Conservation (phyloP, 2,888 invertebrate genomes). For the Tiliacea citrago region DNA sequence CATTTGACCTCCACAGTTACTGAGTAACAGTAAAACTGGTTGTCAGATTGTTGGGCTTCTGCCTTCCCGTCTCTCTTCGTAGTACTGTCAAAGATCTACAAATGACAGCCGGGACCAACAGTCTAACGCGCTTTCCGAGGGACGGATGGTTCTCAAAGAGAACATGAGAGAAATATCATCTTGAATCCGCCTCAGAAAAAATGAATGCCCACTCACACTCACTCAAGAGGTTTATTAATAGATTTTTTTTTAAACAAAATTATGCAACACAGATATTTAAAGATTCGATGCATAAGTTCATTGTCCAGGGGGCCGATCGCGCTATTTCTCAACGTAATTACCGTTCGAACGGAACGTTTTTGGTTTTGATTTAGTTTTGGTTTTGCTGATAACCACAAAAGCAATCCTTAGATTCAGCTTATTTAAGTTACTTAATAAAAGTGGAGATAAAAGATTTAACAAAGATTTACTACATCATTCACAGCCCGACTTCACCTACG, state of each 20-base stretch:
- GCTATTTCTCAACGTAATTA: no score
- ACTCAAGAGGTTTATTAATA: constrained; percentile 24
- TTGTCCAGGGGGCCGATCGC: no score
- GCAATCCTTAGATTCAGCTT: no score
- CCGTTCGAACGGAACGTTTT: no score
- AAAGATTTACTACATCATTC: no score
- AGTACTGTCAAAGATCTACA: not conserved
- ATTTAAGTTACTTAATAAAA: no score
- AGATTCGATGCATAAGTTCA: constrained; percentile 30
- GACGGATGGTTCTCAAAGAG: not conserved
- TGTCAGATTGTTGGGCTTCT: no score
- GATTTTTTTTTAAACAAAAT: constrained; percentile 32
- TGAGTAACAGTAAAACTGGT: no score
- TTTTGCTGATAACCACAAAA: no score
- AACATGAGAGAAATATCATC: not conserved
- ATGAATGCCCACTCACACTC: not conserved
- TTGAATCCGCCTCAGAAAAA: not conserved
- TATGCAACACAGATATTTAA: constrained; percentile 34
- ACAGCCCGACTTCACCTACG: not conserved
- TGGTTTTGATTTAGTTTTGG: no score
- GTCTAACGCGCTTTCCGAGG: not conserved
- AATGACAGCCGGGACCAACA: not conserved
- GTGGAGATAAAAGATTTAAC: no score
- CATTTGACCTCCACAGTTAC: no score
- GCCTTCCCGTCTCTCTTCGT: not conserved